Evolutionary conservation across 2,797 vertebrate species (phyloP), one percentile per base, ranked within the genome.

Genomic region (Erpetoichthys calabaricus): DNA sequence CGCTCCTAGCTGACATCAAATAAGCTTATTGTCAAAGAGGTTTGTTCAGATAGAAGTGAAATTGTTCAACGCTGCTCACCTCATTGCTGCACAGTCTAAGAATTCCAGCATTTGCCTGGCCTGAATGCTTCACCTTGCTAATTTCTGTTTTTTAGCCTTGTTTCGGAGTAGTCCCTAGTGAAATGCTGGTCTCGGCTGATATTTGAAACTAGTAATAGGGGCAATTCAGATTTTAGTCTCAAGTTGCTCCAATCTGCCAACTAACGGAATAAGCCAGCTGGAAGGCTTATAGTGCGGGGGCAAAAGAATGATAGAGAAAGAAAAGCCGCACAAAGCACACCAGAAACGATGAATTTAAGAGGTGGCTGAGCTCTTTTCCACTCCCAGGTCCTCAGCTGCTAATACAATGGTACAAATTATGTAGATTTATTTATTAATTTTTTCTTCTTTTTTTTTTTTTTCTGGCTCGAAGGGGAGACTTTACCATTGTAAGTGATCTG

Each of bases 191-290:
- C 80, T 80, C 78, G 72, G 63, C 78, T 86, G 86, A 88, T 88
- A 88, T 83, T 88, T 85, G 75, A 78, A 75, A 76, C 63, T 70
- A 80, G 71, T 82, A 80, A 75, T 75, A 69, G 70, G 71, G 74
- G 78, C 69, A 64, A 79, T 85, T 80, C 83, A 87, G 86, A 80
- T 85, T 86, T 83, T 86, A 86, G 81, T 86, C 82, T 83, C 76
- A 71, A 78, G 78, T 75, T 79, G 66, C 78, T 68, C 67, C 67
- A 56, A 84, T 81, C 80, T 88, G 86, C 86, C 86, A 88, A 84
- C 67, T 71, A 54, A 68, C 65, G 71, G 62, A 66, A 52, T 54
- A 62, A 86, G 86, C 85, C 86, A 88, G 85, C 86, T 87, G 85
- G 85, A 86, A 82, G 79, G 84, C 85, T 87, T 87, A 83, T 50